Base-by-base conservation (phyloP, 1,140 invertebrate genomes). In the Hypsibius dujardini region DNA sequence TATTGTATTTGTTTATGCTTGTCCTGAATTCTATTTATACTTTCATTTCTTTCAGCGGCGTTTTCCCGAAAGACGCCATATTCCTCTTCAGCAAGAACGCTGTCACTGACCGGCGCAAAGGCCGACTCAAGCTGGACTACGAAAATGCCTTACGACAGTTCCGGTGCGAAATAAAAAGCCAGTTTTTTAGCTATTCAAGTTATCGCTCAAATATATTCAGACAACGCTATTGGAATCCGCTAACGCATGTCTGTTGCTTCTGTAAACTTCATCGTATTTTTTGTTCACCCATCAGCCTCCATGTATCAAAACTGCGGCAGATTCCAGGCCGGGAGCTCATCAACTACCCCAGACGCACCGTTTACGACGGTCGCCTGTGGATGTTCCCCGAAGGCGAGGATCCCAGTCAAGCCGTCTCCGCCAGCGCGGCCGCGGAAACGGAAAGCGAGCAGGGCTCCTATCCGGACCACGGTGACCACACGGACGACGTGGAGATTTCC, bases 21-120 rank as follows among this genome's bases (percentile, higher is more conserved):
- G 50, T n/a, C 50, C 50, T 56, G n/a, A 56, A 56, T n/a, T n/a
- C 7, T 56, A 7, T 56, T n/a, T n/a, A 56, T n/a, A 56, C 7
- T 67, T 7, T 15, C 62, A 15, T 42, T 67, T 42, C 45, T 67
- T 42, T 12, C 62, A 67, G 62, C 45, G 62, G 62, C 62, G 42
- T 42, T 7, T 67, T 67, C 62, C 62, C 62, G 45, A 67, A 67
- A 42, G 62, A 67, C 12, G 62, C 62, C 12, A 67, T 67, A 15
- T 67, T 15, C 42, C 12, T 67, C 12, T 67, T 15, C 62, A 67
- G 12, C 12, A 67, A 67, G 12, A 67, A 67, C 12, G 3, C 42
- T 42, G 42, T 12, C 12, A 67, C 12, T 7, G 62, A 45, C 12
- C 12, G 42, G 45, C 62, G 42, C 12, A 67, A 67, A 42, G 62